A percentile compares a stretch with the other conserved stretches of the same genome.
These are phyloP conservation scores for Chrysoperla carnea DNA, from an alignment of 1,140 invertebrate species.

Conservation along the genomic window DNA sequence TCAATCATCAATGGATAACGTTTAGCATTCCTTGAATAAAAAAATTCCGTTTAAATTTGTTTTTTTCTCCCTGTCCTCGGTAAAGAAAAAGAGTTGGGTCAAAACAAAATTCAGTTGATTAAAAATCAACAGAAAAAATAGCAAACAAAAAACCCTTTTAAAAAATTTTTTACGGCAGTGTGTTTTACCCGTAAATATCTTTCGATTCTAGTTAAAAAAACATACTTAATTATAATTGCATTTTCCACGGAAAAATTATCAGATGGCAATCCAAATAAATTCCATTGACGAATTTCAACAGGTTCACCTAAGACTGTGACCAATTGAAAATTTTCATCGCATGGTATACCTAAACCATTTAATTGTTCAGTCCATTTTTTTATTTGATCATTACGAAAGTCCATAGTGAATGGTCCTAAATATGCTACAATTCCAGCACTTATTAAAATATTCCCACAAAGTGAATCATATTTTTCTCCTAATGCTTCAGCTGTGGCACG, in stretches of 20 bases:
- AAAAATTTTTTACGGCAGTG: too few relatives aligned
- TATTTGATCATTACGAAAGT: conserved; percentile 52
- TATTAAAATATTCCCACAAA: conserved; percentile 66
- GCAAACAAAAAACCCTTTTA: too few relatives aligned
- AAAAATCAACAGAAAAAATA: conserved; percentile 1
- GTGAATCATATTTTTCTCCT: conserved; percentile 43
- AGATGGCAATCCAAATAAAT: conserved; percentile 72
- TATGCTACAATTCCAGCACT: conserved; percentile 81
- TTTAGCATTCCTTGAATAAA: conserved; percentile 44
- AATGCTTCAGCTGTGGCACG: conserved; percentile 54
- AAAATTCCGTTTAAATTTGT: not conserved
- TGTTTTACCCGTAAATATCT: not conserved
- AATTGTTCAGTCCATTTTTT: conserved; percentile 53
- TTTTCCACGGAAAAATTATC: conserved; percentile 87
- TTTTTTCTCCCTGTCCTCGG: too few relatives aligned
- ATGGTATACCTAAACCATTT: conserved; percentile 48
- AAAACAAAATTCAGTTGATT: too few relatives aligned
- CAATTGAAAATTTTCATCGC: conserved; percentile 52
- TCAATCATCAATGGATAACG: conserved; percentile 89
- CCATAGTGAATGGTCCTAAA: conserved; percentile 74
- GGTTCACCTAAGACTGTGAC: conserved; percentile 64
- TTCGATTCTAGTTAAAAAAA: not conserved
- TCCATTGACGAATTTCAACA: conserved; percentile 80
- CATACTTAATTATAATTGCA: conserved; percentile 70
- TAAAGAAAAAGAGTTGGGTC: too few relatives aligned